Evolutionary conservation across 37 sponge, comb jelly and placozoan species (phyloP), one percentile per base, ranked within the genome.

Genomic region (Amphimedon queenslandica): DNA sequence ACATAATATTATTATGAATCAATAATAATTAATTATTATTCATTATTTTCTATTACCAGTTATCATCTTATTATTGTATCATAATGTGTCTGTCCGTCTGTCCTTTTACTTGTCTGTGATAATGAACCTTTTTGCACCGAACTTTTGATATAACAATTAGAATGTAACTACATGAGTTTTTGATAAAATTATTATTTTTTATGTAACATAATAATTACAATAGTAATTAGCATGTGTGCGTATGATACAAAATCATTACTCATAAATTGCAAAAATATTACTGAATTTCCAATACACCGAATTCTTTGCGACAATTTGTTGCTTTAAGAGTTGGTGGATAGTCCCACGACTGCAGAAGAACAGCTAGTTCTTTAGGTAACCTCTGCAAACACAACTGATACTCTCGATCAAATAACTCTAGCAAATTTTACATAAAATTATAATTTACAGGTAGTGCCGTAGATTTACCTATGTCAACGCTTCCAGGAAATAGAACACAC

Each of bases 401-500:
- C 55, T 83, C 84, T 23, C 65, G 51, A 13, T 83, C 84, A 83
- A 83, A 83, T 64, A 55, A 71, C 42, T 83, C 77, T 83, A 51
- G 31, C 33, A 1, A 75, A 21, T 33, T 6, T 57, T 11, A 33
- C 40, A 29, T 47, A 27, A 21, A n/a, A 25, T 25, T 18, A 25
- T 10, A n/a, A n/a, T n/a, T n/a, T n/a, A n/a, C n/a, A n/a, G 23
- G 4, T 5, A 28, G 29, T 53, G 58, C n/a, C 18, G 39, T 34
- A 20, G 8, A 16, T 23, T 20, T 42, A 85, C 86, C 86, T 20
- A 78, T 64, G 42, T 85, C 57, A n/a, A 74, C 34, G 28, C 36
- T 64, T 10, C 34, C 27, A 33, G 51, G 57, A 6, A 63, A 37
- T 3, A 86, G 31, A 25, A 43, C 53, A 33, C 69, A 55, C 42